A percentile compares a stretch with the other conserved stretches of the same genome.
Conservation (phyloP, 2,797 vertebrate species). For the Myotis findleyi region DNA sequence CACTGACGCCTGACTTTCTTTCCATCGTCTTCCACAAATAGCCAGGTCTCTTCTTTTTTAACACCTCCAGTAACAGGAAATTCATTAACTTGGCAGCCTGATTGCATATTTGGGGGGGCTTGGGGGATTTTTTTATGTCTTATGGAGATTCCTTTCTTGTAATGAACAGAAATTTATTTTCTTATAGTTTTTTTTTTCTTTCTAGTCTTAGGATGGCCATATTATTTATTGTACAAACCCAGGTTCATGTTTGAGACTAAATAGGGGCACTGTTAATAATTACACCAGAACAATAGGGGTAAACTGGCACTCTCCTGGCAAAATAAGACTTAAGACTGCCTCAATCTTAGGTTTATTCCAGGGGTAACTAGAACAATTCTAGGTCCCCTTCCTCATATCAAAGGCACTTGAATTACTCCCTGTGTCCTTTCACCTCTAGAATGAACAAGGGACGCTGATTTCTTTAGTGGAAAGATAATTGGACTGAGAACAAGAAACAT, state of each 20-base stretch:
- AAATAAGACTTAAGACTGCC: neutral
- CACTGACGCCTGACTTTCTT: neutral
- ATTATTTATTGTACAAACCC: neutral
- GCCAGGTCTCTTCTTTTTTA: neutral
- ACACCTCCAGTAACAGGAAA: neutral
- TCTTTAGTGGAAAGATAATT: neutral
- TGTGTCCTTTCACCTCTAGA: neutral
- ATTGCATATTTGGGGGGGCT: neutral
- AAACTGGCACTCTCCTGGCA: neutral
- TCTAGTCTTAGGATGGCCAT: neutral
- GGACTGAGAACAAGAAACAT: neutral
- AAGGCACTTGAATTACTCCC: neutral
- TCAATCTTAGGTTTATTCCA: neutral
- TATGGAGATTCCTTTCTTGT: neutral
- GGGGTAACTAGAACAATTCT: neutral
- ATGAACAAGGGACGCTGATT: neutral
- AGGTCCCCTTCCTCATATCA: neutral
- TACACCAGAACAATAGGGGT: neutral
- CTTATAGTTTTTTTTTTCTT: neutral
- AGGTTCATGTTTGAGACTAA: conserved; percentile 40
- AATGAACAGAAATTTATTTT: neutral
- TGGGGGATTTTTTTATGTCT: neutral
- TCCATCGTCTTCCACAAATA: neutral
- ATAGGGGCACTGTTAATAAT: neutral
- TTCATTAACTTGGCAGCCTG: neutral